Evolutionary conservation across 2,113 vertebrate species (phyloP).

Genomic region (Macroglossus sobrinus): DNA sequence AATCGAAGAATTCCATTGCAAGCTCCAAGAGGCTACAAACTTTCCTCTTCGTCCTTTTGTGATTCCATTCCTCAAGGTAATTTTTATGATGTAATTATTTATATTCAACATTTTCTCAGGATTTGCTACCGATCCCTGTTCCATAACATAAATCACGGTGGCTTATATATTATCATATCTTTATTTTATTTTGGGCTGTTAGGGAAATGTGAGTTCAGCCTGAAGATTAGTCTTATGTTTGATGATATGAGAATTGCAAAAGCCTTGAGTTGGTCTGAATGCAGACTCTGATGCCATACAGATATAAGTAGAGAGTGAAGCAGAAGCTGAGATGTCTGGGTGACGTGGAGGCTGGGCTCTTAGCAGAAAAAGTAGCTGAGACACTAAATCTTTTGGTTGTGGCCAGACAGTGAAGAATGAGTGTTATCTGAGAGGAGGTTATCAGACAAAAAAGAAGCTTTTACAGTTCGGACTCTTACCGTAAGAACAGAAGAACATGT

Average conservation of each 20-base stretch:
- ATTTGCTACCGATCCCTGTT: not conserved
- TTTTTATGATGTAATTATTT: conserved; percentile 29
- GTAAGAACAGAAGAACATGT: not conserved
- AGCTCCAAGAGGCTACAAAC: conserved; percentile 98
- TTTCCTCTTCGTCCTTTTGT: conserved; percentile 97
- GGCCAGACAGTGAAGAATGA: not conserved
- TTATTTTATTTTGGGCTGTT: not conserved
- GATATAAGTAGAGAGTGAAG: not conserved
- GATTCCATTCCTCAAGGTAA: conserved; percentile 99
- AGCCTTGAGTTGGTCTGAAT: not conserved
- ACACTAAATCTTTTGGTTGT: not conserved
- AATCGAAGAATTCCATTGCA: conserved; percentile 98
- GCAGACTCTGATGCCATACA: not conserved
- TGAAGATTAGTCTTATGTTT: not conserved
- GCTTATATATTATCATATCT: not conserved
- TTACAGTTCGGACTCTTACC: not conserved
- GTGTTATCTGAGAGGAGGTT: not conserved
- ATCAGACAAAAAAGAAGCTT: not conserved
- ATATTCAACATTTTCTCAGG: not conserved
- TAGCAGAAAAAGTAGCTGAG: not conserved
- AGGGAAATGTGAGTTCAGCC: not conserved
- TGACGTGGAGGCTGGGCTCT: not conserved
- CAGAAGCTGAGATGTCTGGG: not conserved
- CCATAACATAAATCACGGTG: not conserved
- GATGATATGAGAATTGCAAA: not conserved